Percentiles rank a stretch among this genome's conserved stretches.
Conservation (phyloP, 1,140 invertebrate species). For the Drosophila suzukii region DNA sequence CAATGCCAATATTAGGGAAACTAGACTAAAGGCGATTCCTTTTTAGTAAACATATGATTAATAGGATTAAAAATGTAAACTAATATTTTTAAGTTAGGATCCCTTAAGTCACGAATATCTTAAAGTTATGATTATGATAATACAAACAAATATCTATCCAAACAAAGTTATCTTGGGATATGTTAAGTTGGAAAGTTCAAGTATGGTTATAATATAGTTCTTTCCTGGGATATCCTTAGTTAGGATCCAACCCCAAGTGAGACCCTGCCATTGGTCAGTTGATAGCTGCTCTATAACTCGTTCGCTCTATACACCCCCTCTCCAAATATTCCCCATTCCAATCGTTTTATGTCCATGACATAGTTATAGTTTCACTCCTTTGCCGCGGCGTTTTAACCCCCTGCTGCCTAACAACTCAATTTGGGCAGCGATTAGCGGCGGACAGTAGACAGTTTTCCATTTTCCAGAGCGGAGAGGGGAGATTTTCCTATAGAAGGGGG, state of each 20-base stretch:
- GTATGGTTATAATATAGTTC: not conserved
- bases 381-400: not conserved
- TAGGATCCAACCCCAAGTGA: not conserved
- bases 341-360: not conserved
- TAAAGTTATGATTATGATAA: not conserved
- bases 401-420: slow-evolving; percentile 43
- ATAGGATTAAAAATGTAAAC: too few relatives aligned
- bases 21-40: too few relatives aligned
- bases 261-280: slow-evolving; percentile 20
- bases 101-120: not conserved
- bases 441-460: slow-evolving; percentile 12
- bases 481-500: slow-evolving; percentile 14
- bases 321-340: too few relatives aligned
- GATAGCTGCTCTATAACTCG: slow-evolving; percentile 2
- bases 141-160: not conserved
- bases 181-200: too few relatives aligned
- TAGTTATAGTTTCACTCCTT: slow-evolving; percentile 19
- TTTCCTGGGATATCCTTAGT: not conserved
- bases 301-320: not conserved
- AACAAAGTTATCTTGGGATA: not conserved
- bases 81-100: not conserved
- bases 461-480: slow-evolving; percentile 13
- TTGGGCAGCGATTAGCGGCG: slow-evolving; percentile 55
- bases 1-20: too few relatives aligned
- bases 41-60: too few relatives aligned